A percentile compares a stretch with the other conserved stretches of the same genome.
Evolutionary conservation across 2,797 vertebrate genomes (phyloP).

Genomic region (Scolopax rusticola): DNA sequence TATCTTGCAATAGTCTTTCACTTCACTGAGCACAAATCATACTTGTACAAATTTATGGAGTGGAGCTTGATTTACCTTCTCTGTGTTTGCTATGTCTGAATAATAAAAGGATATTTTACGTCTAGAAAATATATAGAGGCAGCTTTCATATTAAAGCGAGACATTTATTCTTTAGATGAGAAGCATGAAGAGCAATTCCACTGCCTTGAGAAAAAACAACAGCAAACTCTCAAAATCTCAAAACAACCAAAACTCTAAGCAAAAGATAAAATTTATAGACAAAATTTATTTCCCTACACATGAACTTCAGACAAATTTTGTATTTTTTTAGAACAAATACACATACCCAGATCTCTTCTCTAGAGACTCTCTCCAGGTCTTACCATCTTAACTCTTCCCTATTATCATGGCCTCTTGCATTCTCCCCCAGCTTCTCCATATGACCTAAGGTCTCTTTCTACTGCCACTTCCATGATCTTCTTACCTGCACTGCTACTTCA

Average conservation of each 20-base stretch:
- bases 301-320: neutral
- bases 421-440: neutral
- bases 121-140: neutral
- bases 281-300: neutral
- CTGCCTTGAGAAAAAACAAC: neutral
- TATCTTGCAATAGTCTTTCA: neutral
- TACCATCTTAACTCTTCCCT: neutral
- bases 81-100: neutral
- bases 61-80: neutral
- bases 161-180: neutral
- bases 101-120: neutral
- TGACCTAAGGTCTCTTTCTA: neutral
- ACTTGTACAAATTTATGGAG: neutral
- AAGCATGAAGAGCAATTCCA: rapidly evolving
- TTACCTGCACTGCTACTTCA: neutral
- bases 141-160: neutral
- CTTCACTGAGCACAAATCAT: neutral
- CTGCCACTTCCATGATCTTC: rapidly evolving
- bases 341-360: neutral
- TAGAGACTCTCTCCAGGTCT: neutral
- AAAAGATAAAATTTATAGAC: neutral
- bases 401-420: neutral
- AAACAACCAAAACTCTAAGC: neutral
- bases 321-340: neutral
- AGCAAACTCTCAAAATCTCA: neutral